These are phyloP conservation scores for Sesamia nonagrioides DNA, from an alignment of 1,140 invertebrate genomes.

Conservation along the genomic window DNA sequence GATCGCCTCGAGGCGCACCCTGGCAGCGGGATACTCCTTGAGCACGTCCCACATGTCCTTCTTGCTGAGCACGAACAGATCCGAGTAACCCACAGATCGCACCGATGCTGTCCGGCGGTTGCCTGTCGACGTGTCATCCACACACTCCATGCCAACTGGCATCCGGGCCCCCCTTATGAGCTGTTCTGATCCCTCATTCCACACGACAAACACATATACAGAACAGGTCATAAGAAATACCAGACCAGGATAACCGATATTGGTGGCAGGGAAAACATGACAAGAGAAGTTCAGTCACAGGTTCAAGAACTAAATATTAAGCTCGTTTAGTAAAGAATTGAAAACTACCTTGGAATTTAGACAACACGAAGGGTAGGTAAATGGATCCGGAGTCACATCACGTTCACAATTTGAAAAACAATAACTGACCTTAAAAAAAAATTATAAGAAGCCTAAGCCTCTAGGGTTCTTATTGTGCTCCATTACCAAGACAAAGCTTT, in stretches of 20 bases:
- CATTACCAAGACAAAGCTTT: constrained; percentile 80
- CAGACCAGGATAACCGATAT: constrained; percentile 60
- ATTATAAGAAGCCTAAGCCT: constrained; percentile 78
- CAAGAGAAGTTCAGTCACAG: constrained; percentile 54
- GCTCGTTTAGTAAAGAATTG: constrained; percentile 57
- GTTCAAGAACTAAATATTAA: constrained; percentile 52
- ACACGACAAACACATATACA: constrained; percentile 51
- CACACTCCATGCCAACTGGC: constrained; percentile 85
- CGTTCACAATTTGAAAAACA: constrained; percentile 68
- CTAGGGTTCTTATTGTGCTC: constrained; percentile 75
- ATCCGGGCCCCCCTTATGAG: constrained; percentile 67
- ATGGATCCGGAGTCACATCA: constrained; percentile 52
- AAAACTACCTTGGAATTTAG: constrained; percentile 56
- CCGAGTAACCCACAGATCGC: constrained; percentile 98
- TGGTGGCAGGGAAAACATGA: constrained; percentile 59
- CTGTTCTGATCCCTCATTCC: constrained; percentile 57
- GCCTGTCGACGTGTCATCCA: constrained; percentile 90
- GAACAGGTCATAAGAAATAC: constrained; percentile 59
- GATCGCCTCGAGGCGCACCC: constrained; percentile 98
- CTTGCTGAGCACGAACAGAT: constrained; percentile 99
- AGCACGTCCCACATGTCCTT: constrained; percentile 99
- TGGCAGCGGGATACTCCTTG: constrained; percentile 98
- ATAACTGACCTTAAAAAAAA: constrained; percentile 62
- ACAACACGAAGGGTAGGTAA: constrained; percentile 58
- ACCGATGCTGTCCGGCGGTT: constrained; percentile 98